A percentile compares a stretch with the other conserved stretches of the same genome.
These are phyloP conservation scores for Orthosia gothica DNA, from an alignment of 2,888 invertebrate genomes.

Conservation along the genomic window DNA sequence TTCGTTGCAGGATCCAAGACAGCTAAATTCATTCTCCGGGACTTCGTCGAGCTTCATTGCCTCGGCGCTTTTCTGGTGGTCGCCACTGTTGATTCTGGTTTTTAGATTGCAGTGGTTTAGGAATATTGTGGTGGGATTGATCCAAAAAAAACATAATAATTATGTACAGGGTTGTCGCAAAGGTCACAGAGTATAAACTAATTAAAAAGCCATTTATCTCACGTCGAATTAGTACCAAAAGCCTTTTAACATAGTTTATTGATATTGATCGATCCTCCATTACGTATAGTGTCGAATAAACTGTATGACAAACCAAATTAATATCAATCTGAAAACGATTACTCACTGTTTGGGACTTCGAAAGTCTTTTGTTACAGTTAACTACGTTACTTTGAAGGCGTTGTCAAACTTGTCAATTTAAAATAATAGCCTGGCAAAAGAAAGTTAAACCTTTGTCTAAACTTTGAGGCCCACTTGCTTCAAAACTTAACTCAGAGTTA, in stretches of 20 bases:
- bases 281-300: neutral
- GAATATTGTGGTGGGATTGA: no score
- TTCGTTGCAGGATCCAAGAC: no score
- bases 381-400: neutral
- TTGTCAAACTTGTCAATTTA: neutral
- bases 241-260: slow-evolving; percentile 38
- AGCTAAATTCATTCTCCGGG: no score
- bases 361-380: slow-evolving; percentile 16
- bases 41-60: no score
- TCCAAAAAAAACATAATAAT: no score
- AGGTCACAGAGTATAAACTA: slow-evolving; percentile 1
- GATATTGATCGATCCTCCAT: slow-evolving; percentile 34
- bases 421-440: neutral
- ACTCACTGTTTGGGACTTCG: neutral
- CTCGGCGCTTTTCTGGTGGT: no score
- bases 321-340: slow-evolving; percentile 18
- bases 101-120: no score
- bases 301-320: slow-evolving; percentile 11
- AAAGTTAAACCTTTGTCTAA: neutral
- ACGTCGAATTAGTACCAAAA: slow-evolving; percentile 21
- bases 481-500: no score
- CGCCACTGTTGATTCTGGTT: no score
- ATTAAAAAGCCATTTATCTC: slow-evolving; percentile 21
- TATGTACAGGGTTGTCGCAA: neutral
- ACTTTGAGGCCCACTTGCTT: no score